Conservation (phyloP, 2,888 invertebrate species). For the Drosophila vallismaia region DNA sequence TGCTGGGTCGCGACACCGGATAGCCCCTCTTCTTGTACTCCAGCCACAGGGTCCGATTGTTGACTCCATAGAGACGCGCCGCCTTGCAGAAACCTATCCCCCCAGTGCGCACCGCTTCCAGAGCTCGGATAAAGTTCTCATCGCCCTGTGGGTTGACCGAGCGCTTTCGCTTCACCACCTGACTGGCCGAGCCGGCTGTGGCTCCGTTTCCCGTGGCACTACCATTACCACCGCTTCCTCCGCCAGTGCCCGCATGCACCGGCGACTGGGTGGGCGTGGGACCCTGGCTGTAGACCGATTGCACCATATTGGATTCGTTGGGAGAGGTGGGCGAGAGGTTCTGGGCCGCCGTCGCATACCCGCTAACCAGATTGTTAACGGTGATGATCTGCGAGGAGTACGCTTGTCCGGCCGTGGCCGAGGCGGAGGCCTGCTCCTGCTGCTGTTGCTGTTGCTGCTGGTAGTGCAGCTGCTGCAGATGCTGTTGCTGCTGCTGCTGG, state of each 20-base stretch:
- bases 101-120: conserved; percentile 92
- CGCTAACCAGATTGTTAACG: conserved; percentile 85
- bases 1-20: conserved; percentile 91
- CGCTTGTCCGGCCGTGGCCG: conserved; percentile 76
- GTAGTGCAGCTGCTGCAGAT: conserved; percentile 69
- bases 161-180: conserved; percentile 87
- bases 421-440: conserved; percentile 71
- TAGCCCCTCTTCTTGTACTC: conserved; percentile 94
- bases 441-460: conserved; percentile 74
- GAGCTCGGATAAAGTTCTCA: conserved; percentile 91
- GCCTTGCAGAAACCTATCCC: conserved; percentile 95
- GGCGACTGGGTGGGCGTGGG: conserved; percentile 84
- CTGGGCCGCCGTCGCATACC: conserved; percentile 84
- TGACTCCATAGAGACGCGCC: conserved; percentile 92
- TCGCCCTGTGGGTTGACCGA: conserved; percentile 92
- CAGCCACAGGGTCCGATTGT: conserved; percentile 93
- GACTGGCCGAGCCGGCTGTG: conserved; percentile 47
- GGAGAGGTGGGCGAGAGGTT: conserved; percentile 86
- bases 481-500: conserved; percentile 72
- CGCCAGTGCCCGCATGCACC: conserved; percentile 82
- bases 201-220: conserved; percentile 54
- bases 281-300: conserved; percentile 85
- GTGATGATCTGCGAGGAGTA: conserved; percentile 84
- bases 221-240: conserved; percentile 72
- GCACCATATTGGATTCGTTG: conserved; percentile 85